These are phyloP conservation scores for Xenus cinereus DNA, from an alignment of 2,113 vertebrate genomes.

Conservation along the genomic window DNA sequence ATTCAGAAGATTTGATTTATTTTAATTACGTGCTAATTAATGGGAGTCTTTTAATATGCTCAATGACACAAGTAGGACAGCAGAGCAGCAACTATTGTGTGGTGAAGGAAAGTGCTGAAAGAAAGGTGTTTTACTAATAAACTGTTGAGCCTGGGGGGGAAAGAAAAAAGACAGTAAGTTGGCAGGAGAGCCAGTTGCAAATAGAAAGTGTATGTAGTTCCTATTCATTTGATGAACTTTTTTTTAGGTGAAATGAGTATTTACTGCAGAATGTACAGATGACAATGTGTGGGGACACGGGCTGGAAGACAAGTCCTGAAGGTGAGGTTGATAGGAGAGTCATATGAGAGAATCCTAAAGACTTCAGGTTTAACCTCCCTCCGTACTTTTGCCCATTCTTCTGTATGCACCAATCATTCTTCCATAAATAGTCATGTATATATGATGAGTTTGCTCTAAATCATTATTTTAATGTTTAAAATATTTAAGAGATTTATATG, in stretches of 20 bases:
- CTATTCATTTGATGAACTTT: neutral
- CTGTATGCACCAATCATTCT: accelerated
- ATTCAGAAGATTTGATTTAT: neutral
- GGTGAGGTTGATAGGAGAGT: neutral
- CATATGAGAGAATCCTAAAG: neutral
- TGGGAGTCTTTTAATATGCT: neutral
- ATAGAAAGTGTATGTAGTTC: neutral
- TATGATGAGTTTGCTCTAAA: neutral
- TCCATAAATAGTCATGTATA: neutral
- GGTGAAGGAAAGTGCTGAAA: neutral
- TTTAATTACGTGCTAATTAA: constrained; percentile 31
- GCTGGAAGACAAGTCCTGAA: neutral
- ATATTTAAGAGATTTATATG: neutral
- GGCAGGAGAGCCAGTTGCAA: neutral
- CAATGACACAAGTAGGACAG: constrained; percentile 27
- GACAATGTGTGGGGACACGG: neutral
- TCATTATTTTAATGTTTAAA: neutral
- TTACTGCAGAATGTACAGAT: neutral
- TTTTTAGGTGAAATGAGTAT: neutral
- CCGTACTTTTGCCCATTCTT: neutral
- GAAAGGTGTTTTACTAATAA: constrained; percentile 1
- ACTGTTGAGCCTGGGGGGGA: neutral
- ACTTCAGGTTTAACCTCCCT: neutral
- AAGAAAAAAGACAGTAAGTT: neutral
- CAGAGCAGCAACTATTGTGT: neutral